These are phyloP conservation scores for Lasioglossum morio DNA, from an alignment of 2,888 invertebrate species.

Conservation along the genomic window DNA sequence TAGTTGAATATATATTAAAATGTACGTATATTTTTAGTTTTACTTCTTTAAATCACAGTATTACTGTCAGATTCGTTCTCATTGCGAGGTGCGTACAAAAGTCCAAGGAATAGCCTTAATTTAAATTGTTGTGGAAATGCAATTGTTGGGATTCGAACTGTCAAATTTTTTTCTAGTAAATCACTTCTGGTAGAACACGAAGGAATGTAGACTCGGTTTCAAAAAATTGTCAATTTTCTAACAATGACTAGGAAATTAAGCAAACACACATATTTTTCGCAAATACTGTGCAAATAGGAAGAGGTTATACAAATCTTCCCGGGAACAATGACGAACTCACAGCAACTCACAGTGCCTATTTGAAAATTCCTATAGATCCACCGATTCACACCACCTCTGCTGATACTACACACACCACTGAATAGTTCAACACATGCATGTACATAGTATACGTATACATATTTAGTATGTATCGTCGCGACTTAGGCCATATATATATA, in stretches of 20 bases:
- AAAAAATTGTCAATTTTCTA: slow-evolving; percentile 18
- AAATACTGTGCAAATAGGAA: slow-evolving; percentile 48
- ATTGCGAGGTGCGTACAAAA: slow-evolving; percentile 41
- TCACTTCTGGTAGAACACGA: background rate
- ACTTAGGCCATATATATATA: too few relatives aligned
- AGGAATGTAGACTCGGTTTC: background rate
- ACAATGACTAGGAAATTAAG: slow-evolving; percentile 1
- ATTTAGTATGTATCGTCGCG: background rate
- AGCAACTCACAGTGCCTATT: slow-evolving; percentile 27
- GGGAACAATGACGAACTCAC: slow-evolving; percentile 60
- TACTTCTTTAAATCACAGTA: slow-evolving; percentile 41
- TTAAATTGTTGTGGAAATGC: slow-evolving; percentile 20
- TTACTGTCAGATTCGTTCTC: slow-evolving; percentile 32
- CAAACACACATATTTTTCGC: slow-evolving; percentile 37
- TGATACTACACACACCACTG: background rate
- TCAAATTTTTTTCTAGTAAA: slow-evolving; percentile 25
- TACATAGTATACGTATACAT: background rate
- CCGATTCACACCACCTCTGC: background rate
- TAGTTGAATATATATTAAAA: background rate
- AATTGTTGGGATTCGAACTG: slow-evolving; percentile 49
- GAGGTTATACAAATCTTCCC: slow-evolving; percentile 72
- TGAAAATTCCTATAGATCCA: slow-evolving; percentile 3
- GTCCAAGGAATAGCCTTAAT: slow-evolving; percentile 22
- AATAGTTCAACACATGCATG: background rate
- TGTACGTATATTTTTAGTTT: background rate